Conservation (phyloP, 2,113 vertebrate species). For the Murina feae region DNA sequence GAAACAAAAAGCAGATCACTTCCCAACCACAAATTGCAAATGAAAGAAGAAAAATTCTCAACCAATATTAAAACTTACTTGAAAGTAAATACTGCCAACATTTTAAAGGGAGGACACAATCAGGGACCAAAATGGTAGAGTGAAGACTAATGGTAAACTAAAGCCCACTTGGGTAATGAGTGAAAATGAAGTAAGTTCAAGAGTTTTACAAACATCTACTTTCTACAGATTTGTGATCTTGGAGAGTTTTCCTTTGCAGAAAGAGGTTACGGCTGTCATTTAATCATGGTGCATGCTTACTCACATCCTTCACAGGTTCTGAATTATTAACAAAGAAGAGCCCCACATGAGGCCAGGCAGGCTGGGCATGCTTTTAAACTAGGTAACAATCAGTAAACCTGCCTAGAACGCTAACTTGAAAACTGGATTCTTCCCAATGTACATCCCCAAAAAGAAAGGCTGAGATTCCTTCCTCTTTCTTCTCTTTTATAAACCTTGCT, state of each 20-base stretch:
- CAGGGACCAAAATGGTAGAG: constrained; percentile 74
- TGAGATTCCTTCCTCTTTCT: neutral
- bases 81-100: constrained; percentile 69
- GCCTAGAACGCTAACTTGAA: neutral
- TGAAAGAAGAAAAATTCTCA: constrained; percentile 61
- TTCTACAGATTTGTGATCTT: constrained; percentile 18
- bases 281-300: neutral
- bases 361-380: neutral
- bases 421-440: constrained; percentile 15
- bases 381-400: neutral
- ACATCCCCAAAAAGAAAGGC: neutral
- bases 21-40: constrained; percentile 75
- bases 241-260: neutral
- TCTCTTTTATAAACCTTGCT: neutral
- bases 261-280: neutral
- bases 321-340: neutral
- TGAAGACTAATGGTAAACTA: constrained; percentile 73
- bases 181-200: constrained; percentile 44
- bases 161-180: constrained; percentile 37
- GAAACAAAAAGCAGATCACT: constrained; percentile 83
- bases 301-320: neutral
- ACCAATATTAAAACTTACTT: constrained; percentile 60
- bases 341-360: neutral
- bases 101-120: constrained; percentile 65
- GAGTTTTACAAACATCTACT: neutral